Base-by-base conservation (phyloP, 2,888 invertebrate species). In the Celastrina argiolus region DNA sequence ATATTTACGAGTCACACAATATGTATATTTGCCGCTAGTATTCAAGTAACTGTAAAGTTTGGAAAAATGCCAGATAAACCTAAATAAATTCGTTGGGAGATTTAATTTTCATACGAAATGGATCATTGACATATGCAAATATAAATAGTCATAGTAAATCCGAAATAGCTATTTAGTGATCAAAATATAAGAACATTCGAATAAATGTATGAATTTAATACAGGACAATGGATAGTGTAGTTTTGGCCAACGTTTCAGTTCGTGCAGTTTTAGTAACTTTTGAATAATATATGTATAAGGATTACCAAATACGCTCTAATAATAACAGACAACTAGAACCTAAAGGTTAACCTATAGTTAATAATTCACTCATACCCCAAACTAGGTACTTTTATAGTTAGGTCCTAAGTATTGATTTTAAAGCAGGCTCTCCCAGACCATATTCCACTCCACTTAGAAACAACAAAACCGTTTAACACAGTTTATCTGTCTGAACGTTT, bases 391-490 rank as follows among this genome's bases (percentile, higher is more conserved):
- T n/a, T n/a, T n/a, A n/a, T 31, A 31, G 31, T 31, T 31, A 31
- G 4, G 31, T 31, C 4, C 28, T 28, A 4, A 28, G 28, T 28
- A 28, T 28, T 3, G 28, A 28, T 4, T 3, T n/a, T 3, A 28
- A 28, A 3, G 28, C 28, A 28, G 4, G 31, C 31, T 31, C n/a
- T n/a, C n/a, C n/a, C n/a, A n/a, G n/a, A n/a, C n/a, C n/a, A 58
- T 45, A 39, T 61, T 61, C 39, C 36, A 39, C 22, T 61, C 61
- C 14, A 61, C 2, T 61, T 39, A 36, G 34, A 39, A 18, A 61
- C 22, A 61, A 59, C 36, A 61, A 61, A 61, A 39, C 61, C 18
- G 61, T 36, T 61, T 61, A 61, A 39, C 12, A 39, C 36, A n/a
- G 7, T 26, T 58, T 39, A 36, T 26, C 36, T 39, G 18, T 36